A percentile compares a stretch with the other conserved stretches of the same genome.
These are phyloP conservation scores for Vannuccia rotundouncinata DNA, from an alignment of 2,888 invertebrate species.

Conservation along the genomic window DNA sequence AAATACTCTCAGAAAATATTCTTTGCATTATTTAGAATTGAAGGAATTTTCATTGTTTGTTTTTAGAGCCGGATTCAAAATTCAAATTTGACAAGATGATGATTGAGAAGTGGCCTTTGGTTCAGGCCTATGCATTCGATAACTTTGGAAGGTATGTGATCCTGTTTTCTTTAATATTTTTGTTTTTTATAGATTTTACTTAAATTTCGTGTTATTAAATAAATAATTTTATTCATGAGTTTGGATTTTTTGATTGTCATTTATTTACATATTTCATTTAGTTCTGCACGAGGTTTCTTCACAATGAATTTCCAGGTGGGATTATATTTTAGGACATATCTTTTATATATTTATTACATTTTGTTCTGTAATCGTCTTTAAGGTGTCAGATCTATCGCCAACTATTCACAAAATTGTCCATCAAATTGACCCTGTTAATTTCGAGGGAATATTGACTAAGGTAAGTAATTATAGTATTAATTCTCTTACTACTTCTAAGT, in stretches of 20 bases:
- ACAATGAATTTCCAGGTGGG: not conserved
- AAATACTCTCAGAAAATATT: not conserved
- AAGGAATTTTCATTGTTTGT: not conserved
- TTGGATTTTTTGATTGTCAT: not conserved
- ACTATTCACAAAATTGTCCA: not conserved
- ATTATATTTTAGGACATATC: not conserved
- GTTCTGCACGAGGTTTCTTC: not conserved
- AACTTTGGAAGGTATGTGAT: constrained; percentile 48
- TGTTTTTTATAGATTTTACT: too few relatives aligned
- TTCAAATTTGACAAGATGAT: constrained; percentile 47
- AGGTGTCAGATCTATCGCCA: not conserved
- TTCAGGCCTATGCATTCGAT: constrained; percentile 54
- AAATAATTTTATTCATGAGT: not conserved
- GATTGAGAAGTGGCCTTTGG: constrained; percentile 53
- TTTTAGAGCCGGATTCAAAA: not conserved
- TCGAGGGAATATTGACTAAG: not conserved
- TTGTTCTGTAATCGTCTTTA: not conserved
- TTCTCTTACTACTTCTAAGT: not conserved
- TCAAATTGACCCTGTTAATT: not conserved
- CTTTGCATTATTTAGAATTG: too few relatives aligned
- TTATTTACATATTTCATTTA: not conserved
- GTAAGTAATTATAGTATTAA: not conserved
- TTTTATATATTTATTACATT: not conserved
- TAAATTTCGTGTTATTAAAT: too few relatives aligned
- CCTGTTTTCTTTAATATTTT: too few relatives aligned